Evolutionary conservation across 2,113 vertebrate species (phyloP).

Genomic region (Oreocharis arfaki): DNA sequence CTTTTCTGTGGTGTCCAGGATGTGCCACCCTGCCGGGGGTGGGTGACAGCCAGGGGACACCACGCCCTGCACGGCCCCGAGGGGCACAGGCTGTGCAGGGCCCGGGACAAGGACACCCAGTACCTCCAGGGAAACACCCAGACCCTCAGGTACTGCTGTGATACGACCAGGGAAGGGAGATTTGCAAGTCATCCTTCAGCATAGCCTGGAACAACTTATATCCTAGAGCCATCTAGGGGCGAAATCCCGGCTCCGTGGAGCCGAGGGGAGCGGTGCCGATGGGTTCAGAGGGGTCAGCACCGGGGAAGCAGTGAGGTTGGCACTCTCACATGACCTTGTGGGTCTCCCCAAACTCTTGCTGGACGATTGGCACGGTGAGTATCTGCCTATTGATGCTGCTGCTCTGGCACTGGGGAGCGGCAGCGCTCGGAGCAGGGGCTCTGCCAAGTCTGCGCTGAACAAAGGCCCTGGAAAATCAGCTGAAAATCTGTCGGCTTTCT

Average conservation of each 20-base stretch:
- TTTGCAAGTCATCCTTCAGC: slow-evolving; percentile 5
- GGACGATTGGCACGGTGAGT: accelerated
- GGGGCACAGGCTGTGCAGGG: background rate
- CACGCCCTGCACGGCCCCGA: accelerated
- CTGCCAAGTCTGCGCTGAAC: background rate
- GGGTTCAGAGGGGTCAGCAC: background rate
- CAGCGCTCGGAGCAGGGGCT: background rate
- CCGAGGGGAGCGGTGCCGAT: background rate
- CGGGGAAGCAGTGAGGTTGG: background rate
- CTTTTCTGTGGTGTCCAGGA: accelerated
- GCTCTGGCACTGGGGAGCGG: background rate
- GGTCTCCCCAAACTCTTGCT: background rate
- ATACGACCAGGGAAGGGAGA: background rate
- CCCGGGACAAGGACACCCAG: background rate
- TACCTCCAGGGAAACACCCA: background rate
- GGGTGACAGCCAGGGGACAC: background rate
- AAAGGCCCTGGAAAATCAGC: background rate
- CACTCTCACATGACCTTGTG: accelerated
- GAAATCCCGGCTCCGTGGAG: slow-evolving; percentile 20
- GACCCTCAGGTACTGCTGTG: background rate
- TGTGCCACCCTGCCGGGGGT: accelerated
- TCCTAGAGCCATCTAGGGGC: slow-evolving; percentile 67
- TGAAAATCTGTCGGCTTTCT: background rate
- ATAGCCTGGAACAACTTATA: slow-evolving; percentile 44
- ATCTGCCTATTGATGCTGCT: accelerated